These are phyloP conservation scores for Pristionchus mayeri DNA, from an alignment of 2,888 invertebrate species.

Conservation along the genomic window DNA sequence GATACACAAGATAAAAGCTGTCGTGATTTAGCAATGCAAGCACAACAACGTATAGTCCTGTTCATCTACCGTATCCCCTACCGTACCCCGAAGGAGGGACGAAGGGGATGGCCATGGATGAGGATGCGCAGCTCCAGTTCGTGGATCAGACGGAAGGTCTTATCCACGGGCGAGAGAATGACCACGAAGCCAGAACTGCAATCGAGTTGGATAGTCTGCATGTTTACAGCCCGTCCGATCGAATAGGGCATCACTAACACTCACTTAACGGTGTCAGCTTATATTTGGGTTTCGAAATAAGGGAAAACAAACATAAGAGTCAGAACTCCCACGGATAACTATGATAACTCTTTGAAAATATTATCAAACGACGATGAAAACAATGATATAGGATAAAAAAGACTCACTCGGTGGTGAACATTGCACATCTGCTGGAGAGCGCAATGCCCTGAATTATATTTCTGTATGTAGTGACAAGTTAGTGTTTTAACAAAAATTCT, in stretches of 20 bases:
- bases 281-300: too few relatives aligned
- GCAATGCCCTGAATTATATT: neutral
- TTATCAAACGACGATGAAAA: neutral
- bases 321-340: too few relatives aligned
- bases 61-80: neutral
- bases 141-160: neutral
- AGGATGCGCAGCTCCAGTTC: neutral
- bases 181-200: neutral
- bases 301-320: too few relatives aligned
- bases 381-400: neutral
- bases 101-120: neutral
- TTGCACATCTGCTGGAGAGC: neutral
- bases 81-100: neutral
- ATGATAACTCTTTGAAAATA: too few relatives aligned
- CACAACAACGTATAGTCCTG: too few relatives aligned
- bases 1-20: too few relatives aligned
- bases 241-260: too few relatives aligned
- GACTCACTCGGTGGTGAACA: conserved; percentile 11
- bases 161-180: neutral
- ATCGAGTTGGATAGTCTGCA: neutral
- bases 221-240: too few relatives aligned
- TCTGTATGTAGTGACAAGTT: too few relatives aligned
- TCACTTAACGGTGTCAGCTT: too few relatives aligned
- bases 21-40: too few relatives aligned
- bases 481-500: neutral